These are phyloP conservation scores for Hapalemur alaotrensis DNA, from an alignment of 2,797 vertebrate genomes.

Conservation along the genomic window DNA sequence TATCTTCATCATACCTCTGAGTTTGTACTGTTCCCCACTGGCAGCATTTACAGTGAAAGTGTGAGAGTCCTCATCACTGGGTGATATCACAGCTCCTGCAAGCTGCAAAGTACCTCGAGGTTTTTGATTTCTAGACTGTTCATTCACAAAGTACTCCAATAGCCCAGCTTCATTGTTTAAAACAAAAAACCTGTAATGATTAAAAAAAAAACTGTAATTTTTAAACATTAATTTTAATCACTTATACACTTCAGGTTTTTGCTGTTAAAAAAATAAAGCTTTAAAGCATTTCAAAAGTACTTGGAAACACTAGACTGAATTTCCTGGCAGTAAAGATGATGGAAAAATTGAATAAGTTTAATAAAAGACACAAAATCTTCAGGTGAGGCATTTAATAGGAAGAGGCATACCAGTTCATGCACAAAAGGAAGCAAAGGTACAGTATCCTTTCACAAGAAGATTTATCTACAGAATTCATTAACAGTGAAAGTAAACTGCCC, in stretches of 20 bases:
- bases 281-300: conserved; percentile 31
- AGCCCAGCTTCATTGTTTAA: conserved; percentile 96
- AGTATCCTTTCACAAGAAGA: not conserved
- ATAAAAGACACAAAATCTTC: conserved; percentile 6
- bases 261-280: conserved; percentile 15
- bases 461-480: conserved; percentile 37
- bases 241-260: not conserved
- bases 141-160: conserved; percentile 98
- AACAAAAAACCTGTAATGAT: conserved; percentile 93
- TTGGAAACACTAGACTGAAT: not conserved
- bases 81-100: conserved; percentile 97
- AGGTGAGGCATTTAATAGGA: not conserved
- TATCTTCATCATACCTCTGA: conserved; percentile 89
- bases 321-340: not conserved
- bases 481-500: conserved; percentile 6
- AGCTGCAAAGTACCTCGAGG: conserved; percentile 95
- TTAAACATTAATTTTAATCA: conserved; percentile 23
- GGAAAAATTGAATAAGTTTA: conserved; percentile 21
- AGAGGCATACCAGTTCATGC: not conserved
- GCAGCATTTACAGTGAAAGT: conserved; percentile 98
- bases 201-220: not conserved
- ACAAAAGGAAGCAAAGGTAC: not conserved
- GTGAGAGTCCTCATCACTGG: conserved; percentile 98
- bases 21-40: conserved; percentile 98
- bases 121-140: conserved; percentile 95